Evolutionary conservation across 2,888 invertebrate species (phyloP), one percentile per base, ranked within the genome.

Genomic region (Lobophora halterata): DNA sequence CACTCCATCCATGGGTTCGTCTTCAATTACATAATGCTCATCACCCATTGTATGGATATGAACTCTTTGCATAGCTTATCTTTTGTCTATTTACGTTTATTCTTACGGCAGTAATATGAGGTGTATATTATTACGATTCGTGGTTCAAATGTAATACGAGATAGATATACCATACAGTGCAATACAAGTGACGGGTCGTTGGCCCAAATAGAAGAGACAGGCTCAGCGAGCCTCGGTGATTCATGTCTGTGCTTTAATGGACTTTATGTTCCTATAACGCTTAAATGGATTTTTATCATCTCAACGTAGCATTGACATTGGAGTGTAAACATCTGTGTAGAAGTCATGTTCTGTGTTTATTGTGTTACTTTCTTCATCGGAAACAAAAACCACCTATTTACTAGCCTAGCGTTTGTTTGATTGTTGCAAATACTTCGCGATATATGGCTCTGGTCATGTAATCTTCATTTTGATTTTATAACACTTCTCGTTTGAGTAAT

Each of bases 101-200:
- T 19, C 42, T 38, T 31, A 40, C 37, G 27, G 21, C 40, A 34
- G 38, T 39, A 35, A 42, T 30, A 38, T 42, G 36, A 54, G 56
- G 54, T 55, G 55, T 58, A 53, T 47, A 53, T 51, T 47, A 53
- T 51, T 49, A 52, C 47, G 40, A 49, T 46, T 33, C 35, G 41
- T 48, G 56, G 46, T 47, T 42, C 39, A 45, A 41, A 59, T 9
- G 36, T 66, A 61, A 71, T 66, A 58, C 58, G 51, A 66, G 64
- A 64, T 56, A 43, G 50, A 52, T 61, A 55, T 58, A 46, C 51
- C 49, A 55, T 53, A 65, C 76, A 75, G 74, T 70, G 76, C n/a
- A n/a, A n/a, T n/a, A n/a, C 62, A 79, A 79, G 62, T 49, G 59
- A 42, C 62, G 58, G 79, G 77, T 79, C 79, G 65, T 60, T 58